Base-by-base conservation (phyloP, 2,888 invertebrate species). In the Drosophila mettleri region DNA sequence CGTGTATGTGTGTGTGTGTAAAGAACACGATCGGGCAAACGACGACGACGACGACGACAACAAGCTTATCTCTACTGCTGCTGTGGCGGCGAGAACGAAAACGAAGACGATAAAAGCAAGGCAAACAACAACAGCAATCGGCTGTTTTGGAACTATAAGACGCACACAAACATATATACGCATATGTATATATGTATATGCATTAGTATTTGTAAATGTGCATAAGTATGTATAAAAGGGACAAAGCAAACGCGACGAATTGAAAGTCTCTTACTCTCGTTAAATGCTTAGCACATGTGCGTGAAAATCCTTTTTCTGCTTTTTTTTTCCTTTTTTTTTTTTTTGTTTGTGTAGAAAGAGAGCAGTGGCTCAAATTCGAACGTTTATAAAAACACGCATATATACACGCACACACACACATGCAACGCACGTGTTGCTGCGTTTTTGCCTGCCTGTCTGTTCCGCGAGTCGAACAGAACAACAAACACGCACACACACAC, bases 101-200 rank as follows among this genome's bases (percentile, higher is more conserved):
- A 63, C 83, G 77, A 77, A 80, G 78, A 80, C 82, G 87, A 83
- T 85, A 83, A 87, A 85, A 87, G 82, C 85, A 87, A 83, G 79
- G 88, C 88, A 85, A 87, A 82, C 69, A 85, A 66, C 59, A 66
- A 71, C 59, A 51, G 48, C 51, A 57, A 74, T 86, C 78, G 68
- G 64, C 80, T 79, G 80, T 80, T 86, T 86, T 82, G 60, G 45
- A 45, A 74, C 45, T 65, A 45, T 58, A 64, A 51, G 52, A 49
- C 73, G 24, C 31, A 31, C 4, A 39, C 27, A 60, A 22, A 43
- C 1, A 10, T 5, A 52, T n/a, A 29, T 45, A 39, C 22, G 48
- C 34, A 20, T 31, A 65, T 38, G 58, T 34, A 55, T 29, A 54
- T 22, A 22, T 22, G 20, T 39, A 38, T 34, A 52, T 49, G 43